Percentiles rank a stretch among this genome's conserved stretches.
These are phyloP conservation scores for Drosophila emarginata DNA, from an alignment of 2,888 invertebrate genomes.

Conservation along the genomic window DNA sequence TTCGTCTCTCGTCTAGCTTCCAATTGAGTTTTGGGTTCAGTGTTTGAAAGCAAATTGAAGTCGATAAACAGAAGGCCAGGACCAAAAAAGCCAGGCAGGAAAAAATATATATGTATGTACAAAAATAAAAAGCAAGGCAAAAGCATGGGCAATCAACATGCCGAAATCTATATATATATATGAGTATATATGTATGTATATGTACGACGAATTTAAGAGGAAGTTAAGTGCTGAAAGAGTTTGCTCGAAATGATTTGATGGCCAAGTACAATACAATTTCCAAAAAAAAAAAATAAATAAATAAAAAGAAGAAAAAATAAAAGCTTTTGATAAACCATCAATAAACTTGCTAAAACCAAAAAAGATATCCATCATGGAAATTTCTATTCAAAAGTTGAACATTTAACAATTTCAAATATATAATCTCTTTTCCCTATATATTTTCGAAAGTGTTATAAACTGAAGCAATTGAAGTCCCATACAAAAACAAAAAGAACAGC, in stretches of 20 bases:
- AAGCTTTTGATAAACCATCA: conserved; percentile 4
- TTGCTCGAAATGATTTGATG: neutral
- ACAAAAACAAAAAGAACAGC: too few species aligned
- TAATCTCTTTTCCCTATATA: too few species aligned
- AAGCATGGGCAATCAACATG: conserved; percentile 1
- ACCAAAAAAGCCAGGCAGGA: conserved; percentile 16
- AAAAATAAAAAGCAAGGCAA: conserved; percentile 26
- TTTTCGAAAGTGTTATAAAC: too few species aligned
- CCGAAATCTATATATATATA: conserved; percentile 25
- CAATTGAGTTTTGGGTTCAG: conserved; percentile 63
- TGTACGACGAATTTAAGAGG: conserved; percentile 5
- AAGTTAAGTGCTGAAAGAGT: conserved; percentile 13
- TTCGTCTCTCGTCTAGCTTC: conserved; percentile 7
- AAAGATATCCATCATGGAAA: neutral
- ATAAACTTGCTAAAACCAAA: neutral
- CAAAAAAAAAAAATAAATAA: neutral
- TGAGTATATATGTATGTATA: neutral
- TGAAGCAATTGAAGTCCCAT: too few species aligned
- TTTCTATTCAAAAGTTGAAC: neutral
- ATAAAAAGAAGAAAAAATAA: neutral
- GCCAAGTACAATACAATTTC: neutral
- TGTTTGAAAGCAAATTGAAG: conserved; percentile 68
- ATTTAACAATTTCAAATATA: neutral
- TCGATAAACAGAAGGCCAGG: conserved; percentile 61
- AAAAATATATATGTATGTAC: conserved; percentile 12